These are phyloP conservation scores for cattle (Bos taurus) DNA, from an alignment of 2,113 vertebrate genomes.

Conservation along the genomic window DNA sequence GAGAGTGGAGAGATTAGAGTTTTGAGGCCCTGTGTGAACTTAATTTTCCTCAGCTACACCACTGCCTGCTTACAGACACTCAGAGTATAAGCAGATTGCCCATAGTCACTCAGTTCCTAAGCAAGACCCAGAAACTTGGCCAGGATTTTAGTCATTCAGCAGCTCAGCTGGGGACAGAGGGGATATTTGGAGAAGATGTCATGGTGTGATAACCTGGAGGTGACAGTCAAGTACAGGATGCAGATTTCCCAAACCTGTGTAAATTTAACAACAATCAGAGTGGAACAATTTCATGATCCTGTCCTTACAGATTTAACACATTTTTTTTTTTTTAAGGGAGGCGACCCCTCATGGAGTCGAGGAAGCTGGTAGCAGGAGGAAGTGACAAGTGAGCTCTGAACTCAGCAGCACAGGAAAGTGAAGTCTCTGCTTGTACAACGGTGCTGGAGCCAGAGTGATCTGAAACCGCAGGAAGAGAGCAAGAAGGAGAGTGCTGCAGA, in stretches of 20 bases:
- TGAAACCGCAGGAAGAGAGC: not conserved
- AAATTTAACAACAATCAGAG: not conserved
- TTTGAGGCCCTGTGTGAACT: not conserved
- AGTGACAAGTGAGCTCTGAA: not conserved
- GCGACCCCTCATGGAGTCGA: not conserved
- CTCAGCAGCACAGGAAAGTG: not conserved
- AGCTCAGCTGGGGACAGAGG: not conserved
- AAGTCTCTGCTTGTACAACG: not conserved
- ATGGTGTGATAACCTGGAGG: not conserved
- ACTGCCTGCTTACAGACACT: not conserved
- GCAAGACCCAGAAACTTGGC: not conserved
- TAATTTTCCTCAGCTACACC: not conserved
- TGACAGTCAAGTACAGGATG: not conserved
- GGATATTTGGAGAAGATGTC: not conserved
- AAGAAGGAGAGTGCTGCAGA: not conserved
- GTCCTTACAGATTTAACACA: not conserved
- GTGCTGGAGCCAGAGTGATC: not conserved
- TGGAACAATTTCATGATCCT: not conserved
- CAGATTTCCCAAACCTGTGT: not conserved
- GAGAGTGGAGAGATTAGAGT: not conserved
- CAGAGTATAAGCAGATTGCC: not conserved
- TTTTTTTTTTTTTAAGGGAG: not conserved
- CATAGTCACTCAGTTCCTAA: not conserved
- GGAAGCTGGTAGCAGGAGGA: not conserved
- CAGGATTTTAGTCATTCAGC: not conserved